A percentile compares a stretch with the other conserved stretches of the same genome.
phyloP scores from a whole-genome alignment of 2,888 invertebrate species.

The Corbicula japonica region DNA sequence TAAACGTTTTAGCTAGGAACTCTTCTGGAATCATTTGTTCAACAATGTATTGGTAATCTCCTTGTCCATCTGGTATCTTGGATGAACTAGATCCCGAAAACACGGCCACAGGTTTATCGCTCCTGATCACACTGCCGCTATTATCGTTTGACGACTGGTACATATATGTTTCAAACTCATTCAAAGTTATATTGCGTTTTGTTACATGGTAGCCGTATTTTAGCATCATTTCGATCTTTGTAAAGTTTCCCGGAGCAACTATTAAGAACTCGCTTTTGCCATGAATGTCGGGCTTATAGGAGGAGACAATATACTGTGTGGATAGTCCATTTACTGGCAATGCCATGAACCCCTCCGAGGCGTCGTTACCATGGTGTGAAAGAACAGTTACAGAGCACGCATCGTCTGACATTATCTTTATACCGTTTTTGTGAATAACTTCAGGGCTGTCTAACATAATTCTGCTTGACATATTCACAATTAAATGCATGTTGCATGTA shows the following conservation, averaged over 20 bases:
- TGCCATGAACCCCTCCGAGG: no score
- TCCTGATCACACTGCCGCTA: conserved; percentile 8
- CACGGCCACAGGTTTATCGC: conserved; percentile 22
- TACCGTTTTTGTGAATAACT: background rate
- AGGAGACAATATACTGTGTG: no score
- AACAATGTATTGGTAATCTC: conserved; percentile 19
- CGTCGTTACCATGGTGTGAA: background rate
- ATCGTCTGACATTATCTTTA: conserved; percentile 1
- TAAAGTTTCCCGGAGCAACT: no score
- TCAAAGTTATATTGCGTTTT: background rate
- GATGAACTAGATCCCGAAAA: background rate
- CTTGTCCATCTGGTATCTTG: background rate
- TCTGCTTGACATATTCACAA: conserved; percentile 14
- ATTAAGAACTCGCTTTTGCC: no score
- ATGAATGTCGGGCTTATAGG: no score
- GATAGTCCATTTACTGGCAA: background rate
- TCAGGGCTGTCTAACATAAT: background rate
- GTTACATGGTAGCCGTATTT: no score
- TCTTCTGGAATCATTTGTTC: conserved; percentile 18
- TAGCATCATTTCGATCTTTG: no score
- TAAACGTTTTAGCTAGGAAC: conserved; percentile 11
- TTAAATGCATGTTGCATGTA: background rate
- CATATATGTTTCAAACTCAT: conserved; percentile 1
- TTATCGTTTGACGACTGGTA: background rate
- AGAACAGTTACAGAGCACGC: conserved; percentile 1